Percentiles rank a stretch among this genome's conserved stretches.
These are phyloP conservation scores for Frieseomelitta varia DNA, from an alignment of 1,140 invertebrate genomes.

Conservation along the genomic window DNA sequence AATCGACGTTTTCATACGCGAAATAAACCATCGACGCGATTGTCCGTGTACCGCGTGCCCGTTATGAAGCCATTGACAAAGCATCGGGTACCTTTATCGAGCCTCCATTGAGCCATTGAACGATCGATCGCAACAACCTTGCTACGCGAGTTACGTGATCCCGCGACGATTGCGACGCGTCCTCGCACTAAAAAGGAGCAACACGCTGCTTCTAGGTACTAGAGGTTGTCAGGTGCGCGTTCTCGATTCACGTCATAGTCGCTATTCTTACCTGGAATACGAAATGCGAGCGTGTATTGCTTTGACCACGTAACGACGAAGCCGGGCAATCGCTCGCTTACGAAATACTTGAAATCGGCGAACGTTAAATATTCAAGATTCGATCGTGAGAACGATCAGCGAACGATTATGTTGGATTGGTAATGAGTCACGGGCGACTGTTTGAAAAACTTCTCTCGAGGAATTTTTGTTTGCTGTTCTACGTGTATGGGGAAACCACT, in stretches of 20 bases:
- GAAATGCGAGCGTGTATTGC: too few relatives aligned
- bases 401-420: background rate
- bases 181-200: conserved; percentile 2
- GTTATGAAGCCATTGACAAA: background rate
- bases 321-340: background rate
- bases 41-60: background rate
- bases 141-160: conserved; percentile 50
- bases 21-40: background rate
- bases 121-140: conserved; percentile 23
- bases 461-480: too few relatives aligned
- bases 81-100: background rate
- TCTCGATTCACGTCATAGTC: background rate
- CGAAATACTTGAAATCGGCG: background rate
- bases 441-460: background rate
- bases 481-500: too few relatives aligned
- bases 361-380: background rate
- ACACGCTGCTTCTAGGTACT: background rate
- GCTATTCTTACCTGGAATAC: conserved; percentile 11
- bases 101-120: too few relatives aligned
- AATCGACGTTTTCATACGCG: background rate
- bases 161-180: conserved; percentile 36
- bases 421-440: background rate
- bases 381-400: background rate
- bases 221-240: background rate
- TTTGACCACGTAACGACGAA: too few relatives aligned